Evolutionary conservation across 2,888 invertebrate genomes (phyloP), one percentile per base, ranked within the genome.

Genomic region (Eristalis tenax): DNA sequence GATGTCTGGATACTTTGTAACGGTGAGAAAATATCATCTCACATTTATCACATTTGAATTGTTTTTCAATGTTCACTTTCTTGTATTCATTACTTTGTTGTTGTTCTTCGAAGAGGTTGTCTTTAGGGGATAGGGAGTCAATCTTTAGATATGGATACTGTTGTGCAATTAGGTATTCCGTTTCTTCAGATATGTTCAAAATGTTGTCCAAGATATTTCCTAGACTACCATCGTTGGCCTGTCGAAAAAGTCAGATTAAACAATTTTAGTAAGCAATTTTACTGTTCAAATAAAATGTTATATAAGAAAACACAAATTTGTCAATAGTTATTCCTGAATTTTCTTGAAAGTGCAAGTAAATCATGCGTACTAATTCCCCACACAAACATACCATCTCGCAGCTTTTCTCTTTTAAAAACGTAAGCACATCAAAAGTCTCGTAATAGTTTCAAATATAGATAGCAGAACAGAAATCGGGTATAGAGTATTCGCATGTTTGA

Each of bases 11-110:
- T 15, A 85, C 65, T 66, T 71, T 81, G 38, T 81, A 85, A 8
- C 76, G 80, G 35, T 85, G 84, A 10, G 84, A 71, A 63, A 85
- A 85, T 43, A 56, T 43, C 81, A 85, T 81, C 22, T 50, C 40
- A 64, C 84, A 85, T 11, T 63, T 35, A 73, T 85, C 64, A 26
- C 84, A 85, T 81, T 85, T 76, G 15, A 81, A 85, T 38, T 43
- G 1, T 38, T 79, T 68, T 26, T 35, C 32, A 15, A 28, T 56
- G 11, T 5, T 23, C 13, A 50, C 38, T 4, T 43, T 43, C 13
- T 10, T 22, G 63, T 61, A 18, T 0, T 43, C 23, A 2, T 15
- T 5, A 2, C 15, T 40, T 38, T 76, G 28, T 15, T 23, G n/a
- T 40, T 50, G 63, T 2, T 73, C 68, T 11, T 69, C 64, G 2